phyloP scores from a whole-genome alignment of 2,888 invertebrate species.

The Mimas tiliae region DNA sequence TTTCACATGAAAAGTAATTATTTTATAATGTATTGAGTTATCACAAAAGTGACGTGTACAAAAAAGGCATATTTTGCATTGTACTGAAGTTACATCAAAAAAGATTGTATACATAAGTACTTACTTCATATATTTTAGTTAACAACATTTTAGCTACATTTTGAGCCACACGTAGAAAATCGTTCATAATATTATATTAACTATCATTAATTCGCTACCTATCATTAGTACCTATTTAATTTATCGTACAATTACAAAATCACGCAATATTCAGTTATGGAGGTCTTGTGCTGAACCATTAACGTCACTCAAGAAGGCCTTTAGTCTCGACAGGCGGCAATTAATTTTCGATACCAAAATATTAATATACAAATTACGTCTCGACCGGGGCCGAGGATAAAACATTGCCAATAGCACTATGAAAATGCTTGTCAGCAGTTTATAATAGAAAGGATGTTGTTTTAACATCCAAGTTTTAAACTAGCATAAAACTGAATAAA shows the following conservation, averaged over 20 bases:
- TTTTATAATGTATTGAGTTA: not conserved
- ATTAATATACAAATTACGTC: not conserved
- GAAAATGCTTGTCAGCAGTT: not conserved
- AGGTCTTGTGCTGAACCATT: not conserved
- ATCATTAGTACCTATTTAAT: not conserved
- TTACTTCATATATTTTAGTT: too few relatives aligned
- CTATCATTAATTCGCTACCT: not conserved
- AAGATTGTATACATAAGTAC: too few relatives aligned
- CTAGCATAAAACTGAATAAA: too few relatives aligned
- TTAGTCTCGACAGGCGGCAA: too few relatives aligned
- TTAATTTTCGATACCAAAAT: constrained; percentile 5
- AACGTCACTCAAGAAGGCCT: not conserved
- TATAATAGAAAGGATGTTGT: too few relatives aligned
- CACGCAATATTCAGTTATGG: not conserved
- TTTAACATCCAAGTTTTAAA: too few relatives aligned
- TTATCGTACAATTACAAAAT: not conserved
- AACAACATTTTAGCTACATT: too few relatives aligned
- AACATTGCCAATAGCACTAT: not conserved
- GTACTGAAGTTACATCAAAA: too few relatives aligned
- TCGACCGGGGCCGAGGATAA: not conserved
- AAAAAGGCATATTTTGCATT: too few relatives aligned
- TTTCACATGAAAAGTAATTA: not conserved
- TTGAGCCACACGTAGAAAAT: too few relatives aligned
- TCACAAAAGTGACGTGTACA: not conserved
- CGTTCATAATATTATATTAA: too few relatives aligned